phyloP scores from a whole-genome alignment of 92 coral and sea anemone species.

The Phenganax subtilis region DNA sequence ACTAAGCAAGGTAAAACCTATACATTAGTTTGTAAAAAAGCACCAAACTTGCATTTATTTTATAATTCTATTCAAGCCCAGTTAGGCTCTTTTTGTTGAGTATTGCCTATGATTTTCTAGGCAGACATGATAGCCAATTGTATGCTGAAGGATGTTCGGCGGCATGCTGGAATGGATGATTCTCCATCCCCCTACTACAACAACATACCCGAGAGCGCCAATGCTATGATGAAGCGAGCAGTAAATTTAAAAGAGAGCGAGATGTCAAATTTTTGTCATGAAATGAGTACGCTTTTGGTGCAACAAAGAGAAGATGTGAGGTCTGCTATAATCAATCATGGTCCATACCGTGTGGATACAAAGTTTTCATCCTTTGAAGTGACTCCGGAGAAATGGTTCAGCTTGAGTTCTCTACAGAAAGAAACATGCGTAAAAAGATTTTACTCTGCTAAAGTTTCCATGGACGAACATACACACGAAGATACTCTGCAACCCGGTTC shows the following conservation, averaged over 20 bases:
- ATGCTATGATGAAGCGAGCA: constrained; percentile 21
- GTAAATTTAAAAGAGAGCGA: constrained; percentile 1
- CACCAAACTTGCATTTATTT: too few species aligned
- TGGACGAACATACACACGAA: neutral
- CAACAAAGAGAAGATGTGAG: constrained; percentile 38
- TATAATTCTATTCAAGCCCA: too few species aligned
- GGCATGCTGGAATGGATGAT: constrained; percentile 24
- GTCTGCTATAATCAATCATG: constrained; percentile 48
- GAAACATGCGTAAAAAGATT: constrained; percentile 46
- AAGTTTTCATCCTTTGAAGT: constrained; percentile 30
- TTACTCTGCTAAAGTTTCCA: neutral
- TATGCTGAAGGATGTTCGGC: constrained; percentile 16
- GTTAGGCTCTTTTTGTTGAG: too few species aligned
- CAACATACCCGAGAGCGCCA: constrained; percentile 25
- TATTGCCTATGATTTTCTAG: neutral
- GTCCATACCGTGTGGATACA: constrained; percentile 43
- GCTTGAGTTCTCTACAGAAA: constrained; percentile 38
- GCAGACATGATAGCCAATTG: constrained; percentile 10
- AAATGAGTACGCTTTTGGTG: neutral
- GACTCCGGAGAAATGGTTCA: constrained; percentile 40
- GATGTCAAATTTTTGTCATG: constrained; percentile 10
- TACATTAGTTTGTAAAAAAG: neutral
- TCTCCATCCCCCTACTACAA: constrained; percentile 17
- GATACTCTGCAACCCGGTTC: too few species aligned
- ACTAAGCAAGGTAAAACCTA: neutral